phyloP scores from a whole-genome alignment of 2,888 invertebrate genomes.

The Dromius quadrimaculatus region DNA sequence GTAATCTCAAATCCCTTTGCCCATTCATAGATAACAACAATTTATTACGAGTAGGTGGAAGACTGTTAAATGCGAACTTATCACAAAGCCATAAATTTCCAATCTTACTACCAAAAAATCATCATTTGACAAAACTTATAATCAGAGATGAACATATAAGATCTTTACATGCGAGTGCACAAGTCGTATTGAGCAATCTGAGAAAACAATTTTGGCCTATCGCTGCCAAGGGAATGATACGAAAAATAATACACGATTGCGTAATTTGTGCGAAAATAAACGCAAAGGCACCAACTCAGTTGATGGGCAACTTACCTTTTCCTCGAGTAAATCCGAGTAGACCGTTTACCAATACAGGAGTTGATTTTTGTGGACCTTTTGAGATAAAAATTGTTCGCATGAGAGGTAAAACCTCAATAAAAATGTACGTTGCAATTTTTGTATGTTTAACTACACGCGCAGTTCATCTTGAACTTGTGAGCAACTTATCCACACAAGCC shows the following conservation, averaged over 20 bases:
- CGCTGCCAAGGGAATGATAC: not conserved
- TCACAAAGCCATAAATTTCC: constrained; percentile 51
- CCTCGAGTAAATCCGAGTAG: constrained; percentile 53
- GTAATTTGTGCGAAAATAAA: constrained; percentile 53
- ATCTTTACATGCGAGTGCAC: constrained; percentile 45
- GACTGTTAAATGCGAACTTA: constrained; percentile 41
- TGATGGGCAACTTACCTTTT: constrained; percentile 58
- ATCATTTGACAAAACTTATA: constrained; percentile 25
- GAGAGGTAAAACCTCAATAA: constrained; percentile 41
- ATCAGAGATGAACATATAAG: constrained; percentile 33
- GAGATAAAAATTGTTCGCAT: constrained; percentile 48
- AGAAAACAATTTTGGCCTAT: constrained; percentile 51
- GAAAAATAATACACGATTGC: constrained; percentile 52
- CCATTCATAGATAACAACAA: constrained; percentile 45
- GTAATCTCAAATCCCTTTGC: not conserved
- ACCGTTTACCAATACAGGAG: constrained; percentile 56
- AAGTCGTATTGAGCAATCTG: constrained; percentile 45
- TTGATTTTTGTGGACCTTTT: constrained; percentile 57
- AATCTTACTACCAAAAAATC: constrained; percentile 49
- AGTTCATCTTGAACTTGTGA: constrained; percentile 57
- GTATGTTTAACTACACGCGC: constrained; percentile 57
- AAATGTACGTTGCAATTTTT: constrained; percentile 55
- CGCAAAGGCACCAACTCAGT: constrained; percentile 50
- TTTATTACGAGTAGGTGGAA: constrained; percentile 50
- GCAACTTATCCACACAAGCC: constrained; percentile 54